phyloP scores from a whole-genome alignment of 1,140 invertebrate genomes.

The Laodelphax striatellus region DNA sequence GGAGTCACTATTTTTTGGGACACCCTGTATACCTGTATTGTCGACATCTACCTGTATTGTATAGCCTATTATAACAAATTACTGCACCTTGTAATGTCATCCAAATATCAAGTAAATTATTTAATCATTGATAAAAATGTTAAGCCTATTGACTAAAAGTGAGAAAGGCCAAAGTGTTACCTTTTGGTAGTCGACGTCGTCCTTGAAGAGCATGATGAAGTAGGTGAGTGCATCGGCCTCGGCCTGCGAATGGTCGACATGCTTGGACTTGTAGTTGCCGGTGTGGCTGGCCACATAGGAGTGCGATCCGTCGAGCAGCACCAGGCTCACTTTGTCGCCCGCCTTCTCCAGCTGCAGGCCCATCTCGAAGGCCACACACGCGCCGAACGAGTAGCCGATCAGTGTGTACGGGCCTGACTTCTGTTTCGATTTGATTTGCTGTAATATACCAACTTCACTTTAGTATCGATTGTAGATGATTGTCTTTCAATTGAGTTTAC shows the following conservation, averaged over 20 bases:
- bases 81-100: no score
- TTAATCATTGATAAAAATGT: no score
- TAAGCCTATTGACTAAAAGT: no score
- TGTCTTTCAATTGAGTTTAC: no score
- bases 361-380: slow-evolving; percentile 88
- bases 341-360: slow-evolving; percentile 62
- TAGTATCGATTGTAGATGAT: no score
- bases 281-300: slow-evolving; percentile 76
- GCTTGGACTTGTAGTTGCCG: slow-evolving; percentile 45
- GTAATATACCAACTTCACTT: slow-evolving; percentile 20
- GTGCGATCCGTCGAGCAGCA: slow-evolving; percentile 84
- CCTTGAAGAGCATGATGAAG: slow-evolving; percentile 69
- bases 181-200: slow-evolving; percentile 34
- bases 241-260: slow-evolving; percentile 31
- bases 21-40: no score
- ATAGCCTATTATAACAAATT: no score
- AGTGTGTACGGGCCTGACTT: slow-evolving; percentile 72
- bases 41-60: no score
- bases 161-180: no score
- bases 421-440: slow-evolving; percentile 65
- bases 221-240: slow-evolving; percentile 63
- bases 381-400: slow-evolving; percentile 90
- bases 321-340: slow-evolving; percentile 49
- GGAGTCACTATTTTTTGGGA: no score
- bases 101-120: no score